A percentile compares a stretch with the other conserved stretches of the same genome.
Evolutionary conservation across 2,797 vertebrate genomes (phyloP).

Genomic region (Chrysocyon brachyurus): DNA sequence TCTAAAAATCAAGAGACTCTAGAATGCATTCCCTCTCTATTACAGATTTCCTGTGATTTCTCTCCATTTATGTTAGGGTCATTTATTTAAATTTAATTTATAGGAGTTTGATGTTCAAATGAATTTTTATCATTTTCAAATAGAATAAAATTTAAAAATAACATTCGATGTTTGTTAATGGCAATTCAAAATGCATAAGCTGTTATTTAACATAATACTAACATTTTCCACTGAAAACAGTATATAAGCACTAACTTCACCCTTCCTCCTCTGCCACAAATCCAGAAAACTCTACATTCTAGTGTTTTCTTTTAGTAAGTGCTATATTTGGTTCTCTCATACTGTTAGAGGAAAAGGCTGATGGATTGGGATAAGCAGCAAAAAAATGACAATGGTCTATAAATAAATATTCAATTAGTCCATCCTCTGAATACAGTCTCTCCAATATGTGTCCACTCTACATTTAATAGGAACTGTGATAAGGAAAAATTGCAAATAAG

Average conservation of each 20-base stretch:
- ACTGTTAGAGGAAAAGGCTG: not conserved
- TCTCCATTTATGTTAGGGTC: not conserved
- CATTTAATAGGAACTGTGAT: not conserved
- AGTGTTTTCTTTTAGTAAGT: not conserved
- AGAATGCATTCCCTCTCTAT: not conserved
- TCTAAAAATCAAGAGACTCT: not conserved
- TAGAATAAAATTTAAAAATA: conserved; percentile 25
- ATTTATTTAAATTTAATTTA: conserved; percentile 30
- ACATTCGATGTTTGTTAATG: not conserved
- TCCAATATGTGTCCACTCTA: not conserved
- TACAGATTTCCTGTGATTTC: conserved; percentile 35
- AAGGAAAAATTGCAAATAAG: not conserved
- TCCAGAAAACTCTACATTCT: not conserved
- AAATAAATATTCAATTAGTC: not conserved
- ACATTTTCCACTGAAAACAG: not conserved
- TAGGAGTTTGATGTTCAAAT: not conserved
- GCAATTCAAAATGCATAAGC: not conserved
- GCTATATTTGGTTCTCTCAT: not conserved
- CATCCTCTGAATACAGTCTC: not conserved
- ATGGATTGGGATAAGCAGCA: not conserved
- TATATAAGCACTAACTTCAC: not conserved
- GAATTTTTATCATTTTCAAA: conserved; percentile 33
- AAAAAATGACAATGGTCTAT: not conserved
- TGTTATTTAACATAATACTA: conserved; percentile 36
- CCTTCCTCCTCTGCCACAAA: not conserved